Evolutionary conservation across 2,888 invertebrate species (phyloP).

Genomic region (Ryuthela nishihirai): DNA sequence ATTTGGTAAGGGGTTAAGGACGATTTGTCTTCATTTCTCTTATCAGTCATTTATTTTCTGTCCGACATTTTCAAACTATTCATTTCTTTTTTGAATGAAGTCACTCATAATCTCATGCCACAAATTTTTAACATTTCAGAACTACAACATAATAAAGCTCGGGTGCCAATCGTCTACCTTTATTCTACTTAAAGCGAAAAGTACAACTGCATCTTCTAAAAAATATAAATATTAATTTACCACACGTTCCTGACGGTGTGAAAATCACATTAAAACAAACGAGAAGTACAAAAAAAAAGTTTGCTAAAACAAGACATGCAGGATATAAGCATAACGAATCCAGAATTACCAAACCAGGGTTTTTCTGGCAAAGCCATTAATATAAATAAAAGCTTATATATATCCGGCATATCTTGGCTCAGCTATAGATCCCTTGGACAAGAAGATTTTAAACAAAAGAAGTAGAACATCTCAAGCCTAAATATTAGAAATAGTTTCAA

Average conservation of each 20-base stretch:
- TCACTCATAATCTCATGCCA: no score
- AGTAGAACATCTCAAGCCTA: no score
- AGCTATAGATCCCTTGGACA: constrained; percentile 15
- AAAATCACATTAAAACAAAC: neutral
- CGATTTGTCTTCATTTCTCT: no score
- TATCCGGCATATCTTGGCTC: neutral
- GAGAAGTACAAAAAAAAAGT: neutral
- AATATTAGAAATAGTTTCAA: no score
- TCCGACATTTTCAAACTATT: no score
- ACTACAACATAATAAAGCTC: no score
- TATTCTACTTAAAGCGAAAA: no score
- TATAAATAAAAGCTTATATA: neutral
- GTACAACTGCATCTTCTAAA: constrained; percentile 20
- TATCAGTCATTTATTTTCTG: no score
- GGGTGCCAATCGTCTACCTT: no score
- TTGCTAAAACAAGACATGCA: constrained; percentile 7
- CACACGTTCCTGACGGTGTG: constrained; percentile 35
- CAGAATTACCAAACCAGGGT: constrained; percentile 1
- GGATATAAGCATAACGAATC: constrained; percentile 1
- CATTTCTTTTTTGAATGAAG: no score
- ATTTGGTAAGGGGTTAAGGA: no score
- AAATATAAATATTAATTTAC: constrained; percentile 26
- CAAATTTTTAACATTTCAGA: no score
- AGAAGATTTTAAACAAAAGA: neutral
- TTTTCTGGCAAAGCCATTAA: neutral